Conservation (phyloP, 2,888 invertebrate species). For the Drosophila anomalata region DNA sequence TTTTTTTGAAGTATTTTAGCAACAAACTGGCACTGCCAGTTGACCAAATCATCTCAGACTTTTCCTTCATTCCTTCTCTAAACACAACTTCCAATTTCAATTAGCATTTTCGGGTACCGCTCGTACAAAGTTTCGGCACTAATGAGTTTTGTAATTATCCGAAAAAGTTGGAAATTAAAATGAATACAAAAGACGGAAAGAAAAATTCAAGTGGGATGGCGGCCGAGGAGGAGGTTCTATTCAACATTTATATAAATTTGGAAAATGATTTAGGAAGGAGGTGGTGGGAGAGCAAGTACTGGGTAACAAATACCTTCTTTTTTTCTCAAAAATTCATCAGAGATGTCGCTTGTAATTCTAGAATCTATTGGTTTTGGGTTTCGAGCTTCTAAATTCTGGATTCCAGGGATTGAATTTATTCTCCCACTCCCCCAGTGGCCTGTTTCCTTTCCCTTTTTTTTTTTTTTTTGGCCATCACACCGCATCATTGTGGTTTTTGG, state of each 20-base stretch:
- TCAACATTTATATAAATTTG: slow-evolving; percentile 17
- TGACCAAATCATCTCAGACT: background rate
- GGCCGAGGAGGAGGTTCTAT: slow-evolving; percentile 1
- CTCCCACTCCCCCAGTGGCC: background rate
- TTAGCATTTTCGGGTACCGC: slow-evolving; percentile 32
- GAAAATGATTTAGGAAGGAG: slow-evolving; percentile 13
- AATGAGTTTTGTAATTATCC: slow-evolving; percentile 74
- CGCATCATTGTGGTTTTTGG: slow-evolving; percentile 66
- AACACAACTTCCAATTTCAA: slow-evolving; percentile 32
- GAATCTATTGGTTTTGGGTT: slow-evolving; percentile 30
- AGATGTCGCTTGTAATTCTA: slow-evolving; percentile 56
- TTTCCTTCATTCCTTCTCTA: background rate
- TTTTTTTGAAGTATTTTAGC: background rate
- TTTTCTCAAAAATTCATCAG: no score
- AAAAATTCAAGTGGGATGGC: background rate
- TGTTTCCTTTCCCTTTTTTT: background rate
- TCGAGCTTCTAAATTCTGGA: background rate
- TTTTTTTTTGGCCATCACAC: slow-evolving; percentile 29
- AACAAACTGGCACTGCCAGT: background rate
- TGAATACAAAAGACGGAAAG: slow-evolving; percentile 45
- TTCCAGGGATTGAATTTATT: slow-evolving; percentile 4
- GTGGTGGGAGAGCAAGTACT: no score
- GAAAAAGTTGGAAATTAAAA: slow-evolving; percentile 56
- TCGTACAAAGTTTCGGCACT: slow-evolving; percentile 38
- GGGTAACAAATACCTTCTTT: no score